These are phyloP conservation scores for Torymus tubicola DNA, from an alignment of 2,888 invertebrate species.

Conservation along the genomic window DNA sequence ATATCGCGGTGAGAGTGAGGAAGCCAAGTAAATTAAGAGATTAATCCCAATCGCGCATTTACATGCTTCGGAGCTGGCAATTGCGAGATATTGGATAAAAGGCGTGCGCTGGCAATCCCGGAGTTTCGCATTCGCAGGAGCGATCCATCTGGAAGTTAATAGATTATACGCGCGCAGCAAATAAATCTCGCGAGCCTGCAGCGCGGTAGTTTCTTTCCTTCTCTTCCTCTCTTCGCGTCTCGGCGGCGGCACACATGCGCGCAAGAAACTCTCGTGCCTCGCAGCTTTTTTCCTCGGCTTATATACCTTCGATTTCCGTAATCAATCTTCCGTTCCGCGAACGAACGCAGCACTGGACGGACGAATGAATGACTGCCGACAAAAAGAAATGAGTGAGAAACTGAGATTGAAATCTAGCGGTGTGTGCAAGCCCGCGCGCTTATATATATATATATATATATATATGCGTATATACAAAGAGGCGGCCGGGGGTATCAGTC, in stretches of 20 bases:
- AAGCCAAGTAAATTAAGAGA: conserved; percentile 38
- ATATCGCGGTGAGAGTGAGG: neutral
- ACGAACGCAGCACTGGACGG: neutral
- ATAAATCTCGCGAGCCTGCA: conserved; percentile 39
- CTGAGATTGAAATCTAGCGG: conserved; percentile 24
- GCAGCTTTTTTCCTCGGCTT: neutral
- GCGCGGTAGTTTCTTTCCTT: conserved; percentile 8
- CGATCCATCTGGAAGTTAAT: conserved; percentile 31
- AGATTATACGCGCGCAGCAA: conserved; percentile 24
- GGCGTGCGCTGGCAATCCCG: conserved; percentile 10
- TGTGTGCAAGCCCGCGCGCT: neutral
- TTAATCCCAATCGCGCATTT: conserved; percentile 33
- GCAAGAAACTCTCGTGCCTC: neutral
- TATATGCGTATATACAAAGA: conserved; percentile 4
- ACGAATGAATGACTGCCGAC: neutral
- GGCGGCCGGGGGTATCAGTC: neutral
- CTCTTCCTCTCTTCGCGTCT: neutral
- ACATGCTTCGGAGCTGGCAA: conserved; percentile 25
- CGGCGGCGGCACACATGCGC: neutral
- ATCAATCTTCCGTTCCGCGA: conserved; percentile 41
- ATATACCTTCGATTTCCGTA: conserved; percentile 41
- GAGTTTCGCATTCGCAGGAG: conserved; percentile 25
- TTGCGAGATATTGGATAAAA: conserved; percentile 42
- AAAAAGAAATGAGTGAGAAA: conserved; percentile 2
- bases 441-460: too few relatives aligned